Evolutionary conservation across 2,888 invertebrate species (phyloP).

Genomic region (Caenorhabditis becei): DNA sequence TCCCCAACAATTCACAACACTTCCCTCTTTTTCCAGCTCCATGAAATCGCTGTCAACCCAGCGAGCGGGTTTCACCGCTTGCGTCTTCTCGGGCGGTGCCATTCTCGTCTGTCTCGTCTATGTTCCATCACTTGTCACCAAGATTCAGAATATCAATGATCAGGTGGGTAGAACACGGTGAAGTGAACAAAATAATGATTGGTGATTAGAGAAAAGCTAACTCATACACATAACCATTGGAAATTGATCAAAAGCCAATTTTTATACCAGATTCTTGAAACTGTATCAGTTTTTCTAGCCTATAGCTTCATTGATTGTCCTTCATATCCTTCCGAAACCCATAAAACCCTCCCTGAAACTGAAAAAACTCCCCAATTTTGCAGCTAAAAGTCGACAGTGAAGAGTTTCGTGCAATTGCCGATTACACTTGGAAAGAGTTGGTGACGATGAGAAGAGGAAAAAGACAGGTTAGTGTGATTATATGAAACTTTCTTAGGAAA

Average conservation of each 20-base stretch:
- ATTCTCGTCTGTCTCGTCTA: conserved; percentile 68
- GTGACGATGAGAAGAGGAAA: conserved; percentile 67
- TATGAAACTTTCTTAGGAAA: no score
- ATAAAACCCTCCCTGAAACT: not conserved
- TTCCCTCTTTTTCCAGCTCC: no score
- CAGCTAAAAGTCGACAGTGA: conserved; percentile 72
- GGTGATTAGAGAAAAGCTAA: no score
- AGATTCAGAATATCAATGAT: conserved; percentile 72
- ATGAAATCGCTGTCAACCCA: conserved; percentile 63
- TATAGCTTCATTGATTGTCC: no score
- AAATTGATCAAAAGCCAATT: no score
- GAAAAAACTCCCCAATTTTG: conserved; percentile 22
- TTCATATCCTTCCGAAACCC: no score
- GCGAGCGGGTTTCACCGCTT: conserved; percentile 68
- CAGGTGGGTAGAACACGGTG: no score
- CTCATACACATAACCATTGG: no score
- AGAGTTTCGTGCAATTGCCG: conserved; percentile 73
- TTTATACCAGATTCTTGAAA: no score
- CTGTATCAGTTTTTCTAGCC: no score
- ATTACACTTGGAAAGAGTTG: conserved; percentile 72
- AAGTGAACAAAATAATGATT: no score
- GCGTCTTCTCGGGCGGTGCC: conserved; percentile 67
- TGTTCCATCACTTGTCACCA: conserved; percentile 71
- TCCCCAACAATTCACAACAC: no score
- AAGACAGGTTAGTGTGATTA: conserved; percentile 61